Evolutionary conservation across 1,140 invertebrate genomes (phyloP).

Genomic region (Pantala flavescens): DNA sequence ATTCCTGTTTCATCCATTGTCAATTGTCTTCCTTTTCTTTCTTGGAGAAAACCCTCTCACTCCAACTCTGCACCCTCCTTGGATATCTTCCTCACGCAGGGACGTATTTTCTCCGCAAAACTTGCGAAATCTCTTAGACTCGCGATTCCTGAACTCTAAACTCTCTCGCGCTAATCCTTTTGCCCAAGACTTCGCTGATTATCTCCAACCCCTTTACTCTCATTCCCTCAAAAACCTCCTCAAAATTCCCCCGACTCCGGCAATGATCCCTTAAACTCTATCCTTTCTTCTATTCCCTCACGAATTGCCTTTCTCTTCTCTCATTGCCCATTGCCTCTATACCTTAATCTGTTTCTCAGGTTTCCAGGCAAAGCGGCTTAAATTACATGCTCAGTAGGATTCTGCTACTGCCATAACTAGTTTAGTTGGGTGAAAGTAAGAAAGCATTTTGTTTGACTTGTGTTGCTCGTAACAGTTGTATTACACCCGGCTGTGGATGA

Average conservation of each 20-base stretch:
- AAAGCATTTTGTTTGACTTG: no score
- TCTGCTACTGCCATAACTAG: no score
- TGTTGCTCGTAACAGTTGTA: no score
- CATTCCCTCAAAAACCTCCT: background rate
- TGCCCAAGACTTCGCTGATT: background rate
- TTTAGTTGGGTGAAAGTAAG: no score
- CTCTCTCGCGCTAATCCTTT: background rate
- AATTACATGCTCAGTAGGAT: no score
- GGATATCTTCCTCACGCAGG: background rate
- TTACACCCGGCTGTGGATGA: no score
- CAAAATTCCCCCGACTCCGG: background rate
- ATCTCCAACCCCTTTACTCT: background rate
- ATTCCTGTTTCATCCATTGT: conserved; percentile 1
- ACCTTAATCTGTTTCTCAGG: no score
- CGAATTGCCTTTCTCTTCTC: background rate
- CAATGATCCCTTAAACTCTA: background rate
- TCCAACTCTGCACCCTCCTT: background rate
- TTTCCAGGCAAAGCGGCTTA: no score
- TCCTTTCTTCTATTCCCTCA: background rate
- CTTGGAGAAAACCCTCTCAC: background rate
- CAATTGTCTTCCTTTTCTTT: background rate
- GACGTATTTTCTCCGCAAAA: background rate
- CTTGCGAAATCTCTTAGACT: background rate
- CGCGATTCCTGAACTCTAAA: background rate
- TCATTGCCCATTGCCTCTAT: background rate